phyloP scores from a whole-genome alignment of 2,113 vertebrate genomes.

The Bungarus multicinctus region DNA sequence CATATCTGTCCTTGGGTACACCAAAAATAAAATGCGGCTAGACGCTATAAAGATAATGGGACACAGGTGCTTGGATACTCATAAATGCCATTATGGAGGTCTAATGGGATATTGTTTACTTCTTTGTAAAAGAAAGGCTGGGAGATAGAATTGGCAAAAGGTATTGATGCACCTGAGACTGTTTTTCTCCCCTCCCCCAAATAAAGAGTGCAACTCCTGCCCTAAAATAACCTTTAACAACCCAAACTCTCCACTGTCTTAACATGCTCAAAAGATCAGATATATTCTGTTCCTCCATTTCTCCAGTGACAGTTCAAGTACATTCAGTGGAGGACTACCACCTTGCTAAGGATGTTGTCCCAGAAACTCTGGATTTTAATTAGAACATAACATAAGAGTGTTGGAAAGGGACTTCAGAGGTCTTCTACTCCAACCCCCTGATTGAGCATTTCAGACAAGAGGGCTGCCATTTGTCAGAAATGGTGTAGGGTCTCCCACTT shows the following conservation, averaged over 20 bases:
- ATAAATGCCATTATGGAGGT: neutral
- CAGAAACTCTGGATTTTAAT: neutral
- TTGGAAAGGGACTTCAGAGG: neutral
- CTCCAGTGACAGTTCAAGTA: neutral
- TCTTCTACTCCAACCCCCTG: neutral
- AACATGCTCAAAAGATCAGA: neutral
- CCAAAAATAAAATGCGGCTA: neutral
- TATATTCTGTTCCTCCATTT: neutral
- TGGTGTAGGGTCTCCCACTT: too few species aligned
- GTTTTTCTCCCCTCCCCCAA: neutral
- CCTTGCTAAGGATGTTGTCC: neutral
- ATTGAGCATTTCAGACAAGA: neutral
- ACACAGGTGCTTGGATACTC: neutral
- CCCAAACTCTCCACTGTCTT: neutral
- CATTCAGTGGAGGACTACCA: neutral
- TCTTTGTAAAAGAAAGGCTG: neutral
- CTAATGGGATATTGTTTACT: neutral
- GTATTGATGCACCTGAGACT: neutral
- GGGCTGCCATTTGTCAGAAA: too few species aligned
- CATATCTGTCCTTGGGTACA: neutral
- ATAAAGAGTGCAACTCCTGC: neutral
- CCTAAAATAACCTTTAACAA: neutral
- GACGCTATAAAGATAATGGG: neutral
- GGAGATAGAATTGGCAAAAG: neutral
- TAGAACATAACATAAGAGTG: neutral